These are phyloP conservation scores for Lasius platythorax DNA, from an alignment of 2,888 invertebrate genomes.

Conservation along the genomic window DNA sequence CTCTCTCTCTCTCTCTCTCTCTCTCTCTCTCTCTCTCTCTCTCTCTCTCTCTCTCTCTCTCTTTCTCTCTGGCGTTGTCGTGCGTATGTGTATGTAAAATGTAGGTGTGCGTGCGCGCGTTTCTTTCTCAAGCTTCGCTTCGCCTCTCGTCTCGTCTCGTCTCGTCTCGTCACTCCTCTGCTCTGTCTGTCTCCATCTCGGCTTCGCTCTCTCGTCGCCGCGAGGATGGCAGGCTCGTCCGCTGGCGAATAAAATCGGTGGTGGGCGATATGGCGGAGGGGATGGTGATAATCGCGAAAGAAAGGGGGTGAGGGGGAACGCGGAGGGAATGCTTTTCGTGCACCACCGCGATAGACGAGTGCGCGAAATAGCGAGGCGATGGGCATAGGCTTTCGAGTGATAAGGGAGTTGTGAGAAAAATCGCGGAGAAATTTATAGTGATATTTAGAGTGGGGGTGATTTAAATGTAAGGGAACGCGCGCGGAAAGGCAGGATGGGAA, in stretches of 20 bases:
- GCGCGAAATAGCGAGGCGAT: not conserved
- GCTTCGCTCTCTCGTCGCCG: conserved; percentile 28
- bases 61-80: conserved; percentile 12
- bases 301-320: conserved; percentile 6
- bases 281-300: conserved; percentile 35
- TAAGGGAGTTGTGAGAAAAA: not conserved
- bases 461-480: conserved; percentile 14
- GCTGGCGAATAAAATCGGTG: conserved; percentile 47
- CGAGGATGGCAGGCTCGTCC: conserved; percentile 21
- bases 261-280: conserved; percentile 3
- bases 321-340: not conserved
- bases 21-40: conserved; percentile 15
- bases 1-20: not conserved
- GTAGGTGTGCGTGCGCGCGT: conserved; percentile 46
- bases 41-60: not conserved
- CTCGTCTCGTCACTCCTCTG: conserved; percentile 4
- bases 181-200: conserved; percentile 40
- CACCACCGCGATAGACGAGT: not conserved
- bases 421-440: not conserved
- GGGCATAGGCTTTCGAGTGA: not conserved
- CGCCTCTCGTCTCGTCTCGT: not conserved
- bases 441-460: conserved; percentile 25
- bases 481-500: conserved; percentile 9
- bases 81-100: conserved; percentile 26
- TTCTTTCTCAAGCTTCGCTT: conserved; percentile 37